Conservation (phyloP, 2,888 invertebrate genomes). For the Metellina segmentata region DNA sequence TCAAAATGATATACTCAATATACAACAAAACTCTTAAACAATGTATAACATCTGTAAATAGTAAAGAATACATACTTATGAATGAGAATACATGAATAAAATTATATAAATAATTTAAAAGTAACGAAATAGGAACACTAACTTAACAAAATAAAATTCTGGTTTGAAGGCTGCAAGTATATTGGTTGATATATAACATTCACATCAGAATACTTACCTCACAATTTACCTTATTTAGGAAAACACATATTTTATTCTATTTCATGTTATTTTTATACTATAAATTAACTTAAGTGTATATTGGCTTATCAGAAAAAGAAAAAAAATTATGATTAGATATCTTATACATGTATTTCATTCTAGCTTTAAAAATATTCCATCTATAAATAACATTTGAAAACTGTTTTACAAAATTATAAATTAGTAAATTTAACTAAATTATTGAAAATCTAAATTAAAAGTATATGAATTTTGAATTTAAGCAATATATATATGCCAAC, state of each 20-base stretch:
- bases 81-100: background rate
- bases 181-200: background rate
- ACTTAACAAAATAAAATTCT: background rate
- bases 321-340: too few relatives aligned
- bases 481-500: background rate
- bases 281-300: too few relatives aligned
- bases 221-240: background rate
- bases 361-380: background rate
- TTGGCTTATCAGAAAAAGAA: too few relatives aligned
- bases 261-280: too few relatives aligned
- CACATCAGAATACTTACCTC: background rate
- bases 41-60: background rate
- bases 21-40: conserved; percentile 1
- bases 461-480: background rate
- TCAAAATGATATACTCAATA: background rate
- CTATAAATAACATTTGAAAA: background rate
- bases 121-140: background rate
- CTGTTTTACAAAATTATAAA: background rate
- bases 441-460: too few relatives aligned
- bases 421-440: background rate
- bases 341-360: too few relatives aligned
- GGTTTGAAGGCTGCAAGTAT: background rate
- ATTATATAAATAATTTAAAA: background rate
- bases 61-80: background rate
- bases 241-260: background rate